Conservation (phyloP, 2,888 invertebrate genomes). For the Pollenia angustigena region DNA sequence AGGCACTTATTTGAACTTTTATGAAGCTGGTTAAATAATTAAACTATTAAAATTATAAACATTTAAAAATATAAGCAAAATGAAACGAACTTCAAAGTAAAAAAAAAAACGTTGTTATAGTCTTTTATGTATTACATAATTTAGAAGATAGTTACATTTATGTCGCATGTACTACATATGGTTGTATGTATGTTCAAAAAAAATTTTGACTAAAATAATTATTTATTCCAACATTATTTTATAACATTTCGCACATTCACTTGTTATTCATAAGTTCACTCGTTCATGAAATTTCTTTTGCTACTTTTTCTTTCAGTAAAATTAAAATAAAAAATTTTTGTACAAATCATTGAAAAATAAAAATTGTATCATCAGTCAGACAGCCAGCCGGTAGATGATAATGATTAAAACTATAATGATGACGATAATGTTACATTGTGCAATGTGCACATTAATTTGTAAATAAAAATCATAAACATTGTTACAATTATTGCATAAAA, state of each 20-base stretch:
- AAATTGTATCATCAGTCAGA: constrained; percentile 30
- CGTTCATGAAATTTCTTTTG: constrained; percentile 31
- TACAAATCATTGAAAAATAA: constrained; percentile 13
- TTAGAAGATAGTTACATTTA: constrained; percentile 58
- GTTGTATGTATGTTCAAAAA: not conserved
- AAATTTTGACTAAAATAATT: not conserved
- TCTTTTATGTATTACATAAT: constrained; percentile 57
- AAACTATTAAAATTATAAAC: constrained; percentile 10
- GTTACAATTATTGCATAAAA: constrained; percentile 69
- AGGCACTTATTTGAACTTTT: not conserved
- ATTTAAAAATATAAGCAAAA: no score
- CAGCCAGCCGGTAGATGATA: not conserved
- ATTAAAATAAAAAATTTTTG: constrained; percentile 9
- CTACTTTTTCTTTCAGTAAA: constrained; percentile 26
- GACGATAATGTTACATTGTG: constrained; percentile 47
- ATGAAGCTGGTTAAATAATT: not conserved
- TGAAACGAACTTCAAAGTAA: no score
- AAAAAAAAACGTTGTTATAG: not conserved
- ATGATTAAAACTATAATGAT: constrained; percentile 21
- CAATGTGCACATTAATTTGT: constrained; percentile 64
- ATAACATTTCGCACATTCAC: constrained; percentile 22
- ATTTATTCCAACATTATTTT: constrained; percentile 20
- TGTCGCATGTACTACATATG: not conserved
- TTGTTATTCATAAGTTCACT: not conserved
- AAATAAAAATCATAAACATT: constrained; percentile 64